Conservation (phyloP, 1,140 invertebrate species). For the Saccostrea glomerata region DNA sequence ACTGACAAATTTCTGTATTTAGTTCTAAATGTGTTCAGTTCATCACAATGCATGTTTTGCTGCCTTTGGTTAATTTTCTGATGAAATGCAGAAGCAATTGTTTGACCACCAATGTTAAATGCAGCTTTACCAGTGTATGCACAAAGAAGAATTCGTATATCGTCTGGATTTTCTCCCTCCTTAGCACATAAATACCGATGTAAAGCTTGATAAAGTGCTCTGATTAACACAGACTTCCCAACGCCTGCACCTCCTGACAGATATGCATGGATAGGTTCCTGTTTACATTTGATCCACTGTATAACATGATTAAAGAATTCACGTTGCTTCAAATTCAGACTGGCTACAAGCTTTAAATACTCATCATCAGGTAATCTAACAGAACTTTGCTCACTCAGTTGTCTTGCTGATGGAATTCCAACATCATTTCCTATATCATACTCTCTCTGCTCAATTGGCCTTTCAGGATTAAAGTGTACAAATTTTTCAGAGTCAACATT, state of each 20-base stretch:
- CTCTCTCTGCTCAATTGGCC: constrained; percentile 37
- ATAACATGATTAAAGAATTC: constrained; percentile 50
- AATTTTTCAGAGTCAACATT: constrained; percentile 16
- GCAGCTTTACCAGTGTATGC: constrained; percentile 35
- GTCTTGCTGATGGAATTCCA: constrained; percentile 24
- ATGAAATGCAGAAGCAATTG: constrained; percentile 22
- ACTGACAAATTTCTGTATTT: too few relatives aligned
- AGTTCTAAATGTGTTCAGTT: too few relatives aligned
- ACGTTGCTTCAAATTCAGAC: constrained; percentile 41
- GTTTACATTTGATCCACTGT: constrained; percentile 16
- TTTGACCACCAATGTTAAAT: constrained; percentile 40
- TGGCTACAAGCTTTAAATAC: constrained; percentile 9
- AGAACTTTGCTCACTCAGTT: neutral
- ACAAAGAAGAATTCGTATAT: constrained; percentile 48
- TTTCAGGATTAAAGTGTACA: constrained; percentile 37
- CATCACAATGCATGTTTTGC: too few relatives aligned
- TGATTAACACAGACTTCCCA: constrained; percentile 52
- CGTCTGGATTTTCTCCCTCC: constrained; percentile 52
- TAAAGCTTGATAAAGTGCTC: constrained; percentile 52
- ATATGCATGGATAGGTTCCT: constrained; percentile 46
- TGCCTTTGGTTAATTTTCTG: constrained; percentile 5
- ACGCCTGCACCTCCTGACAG: constrained; percentile 52
- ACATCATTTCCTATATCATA: constrained; percentile 47
- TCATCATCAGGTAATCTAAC: constrained; percentile 32
- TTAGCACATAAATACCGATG: constrained; percentile 42